These are phyloP conservation scores for Diglossa cyanea DNA, from an alignment of 2,797 vertebrate species.

Conservation along the genomic window DNA sequence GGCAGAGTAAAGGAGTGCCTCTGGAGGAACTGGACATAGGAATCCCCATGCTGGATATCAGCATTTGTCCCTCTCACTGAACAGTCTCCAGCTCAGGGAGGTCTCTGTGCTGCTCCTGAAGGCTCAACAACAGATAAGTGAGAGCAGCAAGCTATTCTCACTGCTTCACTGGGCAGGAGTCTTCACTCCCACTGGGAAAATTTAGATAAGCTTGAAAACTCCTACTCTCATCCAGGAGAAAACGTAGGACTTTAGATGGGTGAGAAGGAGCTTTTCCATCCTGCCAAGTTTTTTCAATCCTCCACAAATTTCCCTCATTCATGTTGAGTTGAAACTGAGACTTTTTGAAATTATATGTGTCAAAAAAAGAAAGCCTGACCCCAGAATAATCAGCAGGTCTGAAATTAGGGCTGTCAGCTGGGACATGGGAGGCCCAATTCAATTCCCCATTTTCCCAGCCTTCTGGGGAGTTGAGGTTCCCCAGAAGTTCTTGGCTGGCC, in stretches of 20 bases:
- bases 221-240: neutral
- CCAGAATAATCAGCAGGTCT: slow-evolving; percentile 27
- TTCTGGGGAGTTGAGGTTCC: neutral
- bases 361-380: slow-evolving; percentile 20
- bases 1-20: neutral
- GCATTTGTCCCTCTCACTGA: neutral
- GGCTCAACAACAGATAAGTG: slow-evolving; percentile 12
- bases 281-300: slow-evolving; percentile 3
- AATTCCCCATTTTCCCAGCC: neutral
- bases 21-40: neutral
- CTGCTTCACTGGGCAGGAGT: neutral
- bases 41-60: neutral
- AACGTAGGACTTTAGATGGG: neutral
- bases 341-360: neutral
- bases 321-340: slow-evolving; percentile 11
- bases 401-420: slow-evolving; percentile 17
- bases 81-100: neutral
- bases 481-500: neutral
- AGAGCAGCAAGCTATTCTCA: slow-evolving; percentile 16
- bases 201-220: slow-evolving; percentile 32
- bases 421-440: neutral
- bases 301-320: neutral
- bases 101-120: neutral
- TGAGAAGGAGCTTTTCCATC: slow-evolving; percentile 18
- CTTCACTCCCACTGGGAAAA: slow-evolving; percentile 19